These are phyloP conservation scores for Hirtodrosophila duncani DNA, from an alignment of 2,888 invertebrate species.

Conservation along the genomic window DNA sequence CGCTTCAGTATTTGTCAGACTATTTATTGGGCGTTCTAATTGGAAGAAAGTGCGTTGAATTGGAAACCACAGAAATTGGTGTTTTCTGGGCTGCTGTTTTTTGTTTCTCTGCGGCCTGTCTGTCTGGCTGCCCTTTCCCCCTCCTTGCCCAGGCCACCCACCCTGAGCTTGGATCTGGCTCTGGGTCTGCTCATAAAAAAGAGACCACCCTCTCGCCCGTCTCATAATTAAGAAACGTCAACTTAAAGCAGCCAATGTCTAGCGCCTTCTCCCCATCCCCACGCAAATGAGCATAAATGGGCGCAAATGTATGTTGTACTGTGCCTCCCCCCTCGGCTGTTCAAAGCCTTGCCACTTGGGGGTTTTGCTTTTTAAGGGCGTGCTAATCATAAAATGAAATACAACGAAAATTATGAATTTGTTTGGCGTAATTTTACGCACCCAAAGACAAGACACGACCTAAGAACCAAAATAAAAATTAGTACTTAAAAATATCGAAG, in stretches of 20 bases:
- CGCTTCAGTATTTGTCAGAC: too few relatives aligned
- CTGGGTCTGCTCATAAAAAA: slow-evolving; percentile 57
- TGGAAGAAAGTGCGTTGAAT: slow-evolving; percentile 71
- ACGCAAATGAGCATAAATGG: slow-evolving; percentile 62
- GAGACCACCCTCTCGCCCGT: too few relatives aligned
- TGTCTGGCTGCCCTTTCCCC: slow-evolving; percentile 17
- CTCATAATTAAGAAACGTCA: slow-evolving; percentile 61
- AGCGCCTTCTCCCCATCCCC: slow-evolving; percentile 7
- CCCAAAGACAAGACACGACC: slow-evolving; percentile 24
- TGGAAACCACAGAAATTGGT: slow-evolving; percentile 69
- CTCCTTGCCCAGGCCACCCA: slow-evolving; percentile 31
- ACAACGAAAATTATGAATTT: slow-evolving; percentile 68
- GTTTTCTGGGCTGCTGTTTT: slow-evolving; percentile 17
- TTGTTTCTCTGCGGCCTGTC: too few relatives aligned
- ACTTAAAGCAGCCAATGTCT: too few relatives aligned
- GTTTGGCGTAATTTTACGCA: slow-evolving; percentile 69
- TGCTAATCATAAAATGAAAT: slow-evolving; percentile 69
- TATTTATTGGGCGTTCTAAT: slow-evolving; percentile 67
- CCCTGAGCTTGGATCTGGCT: slow-evolving; percentile 2
- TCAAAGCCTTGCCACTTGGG: not conserved
- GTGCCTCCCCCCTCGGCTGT: not conserved
- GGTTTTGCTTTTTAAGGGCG: slow-evolving; percentile 45
- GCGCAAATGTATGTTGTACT: slow-evolving; percentile 53
- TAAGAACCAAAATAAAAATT: not conserved
- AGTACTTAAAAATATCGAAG: slow-evolving; percentile 4